Percentiles rank a stretch among this genome's conserved stretches.
Conservation (phyloP, 2,797 vertebrate genomes). For the Bufotes viridis region DNA sequence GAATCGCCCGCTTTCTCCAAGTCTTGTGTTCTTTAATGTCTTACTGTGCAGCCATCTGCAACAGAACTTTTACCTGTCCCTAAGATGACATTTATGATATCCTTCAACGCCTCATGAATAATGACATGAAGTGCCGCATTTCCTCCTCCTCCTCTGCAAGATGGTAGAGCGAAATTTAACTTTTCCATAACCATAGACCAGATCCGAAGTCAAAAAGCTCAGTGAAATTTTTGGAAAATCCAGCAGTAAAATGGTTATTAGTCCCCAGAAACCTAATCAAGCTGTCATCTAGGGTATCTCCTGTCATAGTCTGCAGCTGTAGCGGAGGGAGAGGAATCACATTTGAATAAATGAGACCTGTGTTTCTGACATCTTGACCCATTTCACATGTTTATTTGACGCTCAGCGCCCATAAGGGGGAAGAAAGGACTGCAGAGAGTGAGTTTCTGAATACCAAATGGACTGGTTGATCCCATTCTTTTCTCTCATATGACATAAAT, state of each 20-base stretch:
- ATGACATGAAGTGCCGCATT: constrained; percentile 46
- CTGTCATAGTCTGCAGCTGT: neutral
- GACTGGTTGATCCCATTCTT: neutral
- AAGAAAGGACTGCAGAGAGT: constrained; percentile 10
- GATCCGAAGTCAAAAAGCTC: neutral
- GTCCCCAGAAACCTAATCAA: constrained; percentile 9
- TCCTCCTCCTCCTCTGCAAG: constrained; percentile 19
- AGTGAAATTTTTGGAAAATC: neutral
- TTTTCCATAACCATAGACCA: neutral
- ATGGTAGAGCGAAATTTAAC: constrained; percentile 10
- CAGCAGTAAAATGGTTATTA: constrained; percentile 27
- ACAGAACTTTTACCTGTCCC: constrained; percentile 66
- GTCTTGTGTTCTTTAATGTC: constrained; percentile 61
- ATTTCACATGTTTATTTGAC: constrained; percentile 47
- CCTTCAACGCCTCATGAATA: constrained; percentile 55
- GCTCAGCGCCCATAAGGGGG: constrained; percentile 19
- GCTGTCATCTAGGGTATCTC: constrained; percentile 34
- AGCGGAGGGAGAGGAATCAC: constrained; percentile 3
- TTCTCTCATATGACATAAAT: constrained; percentile 12
- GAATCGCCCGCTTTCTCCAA: constrained; percentile 61
- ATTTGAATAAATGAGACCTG: neutral
- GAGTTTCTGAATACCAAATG: constrained; percentile 23
- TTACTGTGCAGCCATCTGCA: constrained; percentile 65
- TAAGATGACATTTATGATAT: constrained; percentile 56
- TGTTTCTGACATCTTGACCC: constrained; percentile 44